These are phyloP conservation scores for Parascotia fuliginaria DNA, from an alignment of 2,888 invertebrate species.

Conservation along the genomic window DNA sequence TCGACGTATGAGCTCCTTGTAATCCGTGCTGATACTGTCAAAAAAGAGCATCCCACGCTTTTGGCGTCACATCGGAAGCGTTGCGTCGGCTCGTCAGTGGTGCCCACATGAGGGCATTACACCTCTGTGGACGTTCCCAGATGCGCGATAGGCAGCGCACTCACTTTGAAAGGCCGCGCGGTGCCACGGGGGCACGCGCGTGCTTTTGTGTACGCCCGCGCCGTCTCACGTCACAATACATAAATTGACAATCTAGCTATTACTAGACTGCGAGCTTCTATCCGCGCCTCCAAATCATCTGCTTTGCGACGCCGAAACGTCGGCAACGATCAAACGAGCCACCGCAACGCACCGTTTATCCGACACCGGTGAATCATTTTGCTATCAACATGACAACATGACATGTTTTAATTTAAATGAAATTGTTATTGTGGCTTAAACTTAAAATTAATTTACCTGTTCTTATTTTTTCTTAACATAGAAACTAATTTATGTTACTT, in stretches of 20 bases:
- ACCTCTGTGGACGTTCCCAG: conserved; percentile 72
- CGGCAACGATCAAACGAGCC: conserved; percentile 27
- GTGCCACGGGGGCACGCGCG: conserved; percentile 76
- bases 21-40: conserved; percentile 67
- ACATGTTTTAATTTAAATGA: conserved; percentile 2
- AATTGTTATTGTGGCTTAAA: too few species aligned
- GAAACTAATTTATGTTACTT: too few species aligned
- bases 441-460: too few species aligned
- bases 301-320: conserved; percentile 50
- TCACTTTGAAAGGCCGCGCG: conserved; percentile 69
- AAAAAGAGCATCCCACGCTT: conserved; percentile 72
- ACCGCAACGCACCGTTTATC: conserved; percentile 24
- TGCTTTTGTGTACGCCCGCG: conserved; percentile 72
- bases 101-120: conserved; percentile 80
- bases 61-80: conserved; percentile 63
- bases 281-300: conserved; percentile 47
- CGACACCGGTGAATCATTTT: conserved; percentile 26
- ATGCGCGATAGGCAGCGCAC: conserved; percentile 62
- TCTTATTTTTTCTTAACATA: too few species aligned
- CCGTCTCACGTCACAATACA: conserved; percentile 75
- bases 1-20: conserved; percentile 62
- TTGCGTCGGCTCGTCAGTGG: conserved; percentile 76
- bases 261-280: conserved; percentile 52
- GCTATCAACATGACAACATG: conserved; percentile 9
- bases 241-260: conserved; percentile 76